These are phyloP conservation scores for Kryptolebias ocellatus DNA, from an alignment of 2,797 vertebrate species.

Conservation along the genomic window DNA sequence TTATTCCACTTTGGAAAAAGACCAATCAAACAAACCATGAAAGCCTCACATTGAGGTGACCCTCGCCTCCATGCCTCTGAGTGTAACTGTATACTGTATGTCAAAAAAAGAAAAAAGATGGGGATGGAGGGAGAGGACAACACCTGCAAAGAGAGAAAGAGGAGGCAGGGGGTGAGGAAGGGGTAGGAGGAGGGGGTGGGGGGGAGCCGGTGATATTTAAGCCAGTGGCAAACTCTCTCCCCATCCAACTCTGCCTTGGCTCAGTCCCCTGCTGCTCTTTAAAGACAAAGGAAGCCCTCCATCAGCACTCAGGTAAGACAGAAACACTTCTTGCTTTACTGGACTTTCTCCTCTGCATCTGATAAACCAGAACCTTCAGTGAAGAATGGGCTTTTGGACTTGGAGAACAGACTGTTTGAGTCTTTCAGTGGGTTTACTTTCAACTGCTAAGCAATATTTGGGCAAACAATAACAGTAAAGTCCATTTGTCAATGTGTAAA, in stretches of 20 bases:
- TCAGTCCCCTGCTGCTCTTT: slow-evolving; percentile 68
- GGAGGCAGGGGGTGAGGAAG: slow-evolving; percentile 40
- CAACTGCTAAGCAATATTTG: no score
- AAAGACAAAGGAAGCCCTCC: slow-evolving; percentile 75
- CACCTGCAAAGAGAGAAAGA: slow-evolving; percentile 30
- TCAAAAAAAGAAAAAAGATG: slow-evolving; percentile 1
- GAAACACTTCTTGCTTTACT: slow-evolving; percentile 44
- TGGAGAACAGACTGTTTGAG: not conserved
- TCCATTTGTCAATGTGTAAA: not conserved
- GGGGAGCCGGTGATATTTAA: slow-evolving; percentile 83
- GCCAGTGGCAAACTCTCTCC: slow-evolving; percentile 74
- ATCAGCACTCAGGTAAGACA: slow-evolving; percentile 80
- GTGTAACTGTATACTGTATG: no score
- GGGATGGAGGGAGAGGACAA: slow-evolving; percentile 38
- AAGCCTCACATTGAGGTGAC: no score
- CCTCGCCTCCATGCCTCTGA: no score
- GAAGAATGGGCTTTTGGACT: no score
- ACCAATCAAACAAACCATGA: no score
- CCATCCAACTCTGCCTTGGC: slow-evolving; percentile 76
- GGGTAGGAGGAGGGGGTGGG: slow-evolving; percentile 25
- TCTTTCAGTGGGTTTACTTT: no score
- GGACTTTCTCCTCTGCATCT: slow-evolving; percentile 60
- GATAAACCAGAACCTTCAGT: not conserved
- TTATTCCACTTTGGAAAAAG: no score
- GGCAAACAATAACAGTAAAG: no score